Base-by-base conservation (phyloP, 2,113 vertebrate species). In the Archocentrus centrarchus region DNA sequence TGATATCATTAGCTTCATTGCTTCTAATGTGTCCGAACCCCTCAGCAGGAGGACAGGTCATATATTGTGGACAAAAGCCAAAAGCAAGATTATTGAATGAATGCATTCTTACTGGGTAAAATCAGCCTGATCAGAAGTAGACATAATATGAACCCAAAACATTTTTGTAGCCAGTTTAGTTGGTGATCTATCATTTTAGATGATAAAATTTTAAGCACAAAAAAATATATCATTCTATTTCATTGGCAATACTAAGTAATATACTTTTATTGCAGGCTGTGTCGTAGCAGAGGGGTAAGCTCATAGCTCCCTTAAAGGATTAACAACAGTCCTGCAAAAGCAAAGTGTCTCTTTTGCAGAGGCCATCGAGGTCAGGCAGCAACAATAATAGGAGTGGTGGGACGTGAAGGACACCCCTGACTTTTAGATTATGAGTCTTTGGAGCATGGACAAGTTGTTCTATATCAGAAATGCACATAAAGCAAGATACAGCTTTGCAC, bases 1-100 rank as follows among this genome's bases (percentile, higher is more conserved):
- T 97, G 97, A 98, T 98, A 97, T 97, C 97, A 98, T 99, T 98
- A 98, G 97, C 97, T 97, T 96, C 97, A 97, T 97, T 98, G 97
- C 93, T 97, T 96, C 97, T 99, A 98, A 98, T 98, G 98, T 97
- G 97, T 97, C 97, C 96, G 94, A 96, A 96, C 96, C 96, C 95
- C 95, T 95, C 89, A 91, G 81, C 92, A 95, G 96, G 94, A 92
- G 86, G 93, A 95, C 87, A 91, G 96, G 96, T 94, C 97, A 97
- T 98, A 97, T 97, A 98, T 97, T 93, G 90, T 93, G 93, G 88
- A 87, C 89, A 89, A 92, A 88, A 94, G 88, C 91, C 89, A 92
- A 89, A 91, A 85, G 57, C 75, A 3, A 79, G 80, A 91, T 94
- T 83, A 89, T 68, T 80, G 77, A 64, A 90, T 85, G 86, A 82